These are phyloP conservation scores for Zoanthus sansibaricus DNA, from an alignment of 92 coral and sea anemone species.

Conservation along the genomic window DNA sequence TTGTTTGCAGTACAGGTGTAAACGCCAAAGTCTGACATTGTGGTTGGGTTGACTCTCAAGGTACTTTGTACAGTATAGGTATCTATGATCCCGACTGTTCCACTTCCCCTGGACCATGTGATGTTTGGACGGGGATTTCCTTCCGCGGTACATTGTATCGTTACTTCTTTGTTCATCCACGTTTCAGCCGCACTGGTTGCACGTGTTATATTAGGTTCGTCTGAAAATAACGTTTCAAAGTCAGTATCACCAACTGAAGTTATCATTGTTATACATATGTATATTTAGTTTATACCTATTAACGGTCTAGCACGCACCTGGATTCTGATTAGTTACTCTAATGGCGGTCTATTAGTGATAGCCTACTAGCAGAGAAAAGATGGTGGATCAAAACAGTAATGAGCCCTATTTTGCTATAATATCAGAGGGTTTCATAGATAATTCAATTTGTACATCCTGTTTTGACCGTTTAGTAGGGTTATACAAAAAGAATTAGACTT, in stretches of 20 bases:
- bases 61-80: not conserved
- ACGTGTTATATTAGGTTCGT: slow-evolving; percentile 1
- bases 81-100: not conserved
- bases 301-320: not conserved
- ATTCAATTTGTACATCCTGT: too few relatives aligned
- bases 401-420: too few relatives aligned
- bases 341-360: too few relatives aligned
- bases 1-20: slow-evolving; percentile 33
- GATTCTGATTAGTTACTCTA: too few relatives aligned
- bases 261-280: not conserved
- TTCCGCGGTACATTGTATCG: not conserved
- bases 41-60: not conserved
- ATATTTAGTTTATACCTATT: not conserved
- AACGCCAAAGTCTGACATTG: not conserved
- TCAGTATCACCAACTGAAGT: not conserved
- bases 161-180: slow-evolving; percentile 13
- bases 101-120: slow-evolving; percentile 18
- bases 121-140: slow-evolving; percentile 39
- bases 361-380: too few relatives aligned
- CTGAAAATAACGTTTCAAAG: not conserved
- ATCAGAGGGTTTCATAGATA: too few relatives aligned
- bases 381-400: too few relatives aligned
- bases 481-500: too few relatives aligned
- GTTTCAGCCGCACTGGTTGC: not conserved
- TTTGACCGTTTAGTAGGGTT: too few relatives aligned